phyloP scores from a whole-genome alignment of 2,888 invertebrate genomes.

The Lacanobia wlatinum region DNA sequence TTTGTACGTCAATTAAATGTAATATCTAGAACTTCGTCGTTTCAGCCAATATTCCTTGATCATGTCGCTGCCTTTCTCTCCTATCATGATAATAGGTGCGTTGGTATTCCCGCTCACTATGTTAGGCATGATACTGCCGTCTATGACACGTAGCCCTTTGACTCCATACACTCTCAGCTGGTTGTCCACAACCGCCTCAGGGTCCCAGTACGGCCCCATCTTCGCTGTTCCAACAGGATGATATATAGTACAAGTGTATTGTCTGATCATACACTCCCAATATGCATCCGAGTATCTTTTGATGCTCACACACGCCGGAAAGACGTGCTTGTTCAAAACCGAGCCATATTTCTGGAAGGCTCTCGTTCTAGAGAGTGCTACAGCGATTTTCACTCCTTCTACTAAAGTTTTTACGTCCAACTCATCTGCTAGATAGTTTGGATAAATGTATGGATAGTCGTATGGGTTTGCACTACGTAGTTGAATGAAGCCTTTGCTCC shows the following conservation, averaged over 20 bases:
- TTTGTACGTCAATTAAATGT: constrained; percentile 72
- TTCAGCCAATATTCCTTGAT: constrained; percentile 96
- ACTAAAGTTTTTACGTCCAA: constrained; percentile 95
- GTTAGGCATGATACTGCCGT: constrained; percentile 96
- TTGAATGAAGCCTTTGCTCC: constrained; percentile 95
- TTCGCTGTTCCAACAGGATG: constrained; percentile 97
- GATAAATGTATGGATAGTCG: constrained; percentile 97
- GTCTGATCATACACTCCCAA: constrained; percentile 97
- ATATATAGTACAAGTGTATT: constrained; percentile 96
- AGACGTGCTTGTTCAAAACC: constrained; percentile 92
- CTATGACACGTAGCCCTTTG: constrained; percentile 94
- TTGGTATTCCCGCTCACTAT: constrained; percentile 96
- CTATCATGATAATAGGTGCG: constrained; percentile 97
- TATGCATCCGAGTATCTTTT: constrained; percentile 93
- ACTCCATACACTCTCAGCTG: constrained; percentile 95
- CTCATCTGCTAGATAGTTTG: constrained; percentile 96
- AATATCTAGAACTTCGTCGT: constrained; percentile 86
- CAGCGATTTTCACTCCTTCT: constrained; percentile 96
- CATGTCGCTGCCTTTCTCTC: constrained; percentile 96
- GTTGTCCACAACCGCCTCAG: constrained; percentile 95
- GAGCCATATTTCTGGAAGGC: constrained; percentile 95
- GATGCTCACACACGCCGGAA: constrained; percentile 94
- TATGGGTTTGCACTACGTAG: constrained; percentile 96
- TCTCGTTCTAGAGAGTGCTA: constrained; percentile 94
- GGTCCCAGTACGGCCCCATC: constrained; percentile 97